Evolutionary conservation across 2,888 invertebrate species (phyloP), one percentile per base, ranked within the genome.

Genomic region (Sesia bembeciformis): DNA sequence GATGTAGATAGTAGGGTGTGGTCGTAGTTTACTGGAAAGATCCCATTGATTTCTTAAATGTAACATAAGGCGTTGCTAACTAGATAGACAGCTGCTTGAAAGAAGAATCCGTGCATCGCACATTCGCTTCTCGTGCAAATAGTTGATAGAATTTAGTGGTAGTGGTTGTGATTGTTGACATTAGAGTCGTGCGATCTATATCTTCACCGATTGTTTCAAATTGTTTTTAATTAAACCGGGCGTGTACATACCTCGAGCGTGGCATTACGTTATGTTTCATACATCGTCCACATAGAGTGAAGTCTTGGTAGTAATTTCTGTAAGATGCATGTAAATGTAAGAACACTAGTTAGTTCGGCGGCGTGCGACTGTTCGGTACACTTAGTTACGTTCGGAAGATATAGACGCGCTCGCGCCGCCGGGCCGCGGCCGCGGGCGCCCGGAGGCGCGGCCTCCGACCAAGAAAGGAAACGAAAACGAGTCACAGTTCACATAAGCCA

Each of bases 401-500:
- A 86, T 84, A 84, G 86, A 78, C 78, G 83, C 87, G 76, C 72
- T 61, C 78, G 79, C 81, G 78, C 65, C 81, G 78, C 76, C 84
- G 81, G 81, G 78, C 59, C 70, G 72, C 75, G 66, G 76, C 72
- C 76, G 61, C 23, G 23, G 23, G 23, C 23, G 23, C 23, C 23
- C 23, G 23, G 23, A 1, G 23, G 23, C 23, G 23, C 23, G 23
- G 23, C 23, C 23, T 78, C 77, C 78, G 83, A 85, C 83, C 82
- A 87, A 87, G 88, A 87, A 88, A 89, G 86, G 87, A 88, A 89
- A 89, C 88, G 88, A 88, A 89, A 89, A 87, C 86, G 84, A 88
- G 84, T 88, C 87, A 88, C 88, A 87, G 82, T 88, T 89, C 85
- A 89, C 88, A 89, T 84, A 89, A 88, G 88, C 88, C 88, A 89